Evolutionary conservation across 2,797 vertebrate species (phyloP).

Genomic region (Adelosebastes latens): DNA sequence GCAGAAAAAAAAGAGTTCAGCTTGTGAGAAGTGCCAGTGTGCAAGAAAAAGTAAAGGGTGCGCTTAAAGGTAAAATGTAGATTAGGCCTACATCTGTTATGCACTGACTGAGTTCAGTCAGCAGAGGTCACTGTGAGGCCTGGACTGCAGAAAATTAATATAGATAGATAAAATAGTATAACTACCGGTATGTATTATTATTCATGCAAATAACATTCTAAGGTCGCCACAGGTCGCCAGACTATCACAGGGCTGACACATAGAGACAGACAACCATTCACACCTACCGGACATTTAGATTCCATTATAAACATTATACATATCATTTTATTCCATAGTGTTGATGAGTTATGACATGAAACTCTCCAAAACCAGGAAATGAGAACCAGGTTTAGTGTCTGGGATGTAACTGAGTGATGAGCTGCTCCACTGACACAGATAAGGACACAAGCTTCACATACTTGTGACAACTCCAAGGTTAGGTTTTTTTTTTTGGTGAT

Average conservation of each 20-base stretch:
- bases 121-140: constrained; percentile 40
- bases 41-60: no score
- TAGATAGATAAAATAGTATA: neutral
- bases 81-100: no score
- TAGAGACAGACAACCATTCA: no score
- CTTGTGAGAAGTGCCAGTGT: no score
- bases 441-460: neutral
- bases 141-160: neutral
- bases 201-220: neutral
- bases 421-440: constrained; percentile 14
- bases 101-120: constrained; percentile 21
- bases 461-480: neutral
- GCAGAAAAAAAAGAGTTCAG: no score
- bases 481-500: neutral
- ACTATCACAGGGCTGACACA: no score
- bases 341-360: neutral
- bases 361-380: neutral
- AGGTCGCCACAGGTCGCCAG: no score
- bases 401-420: neutral
- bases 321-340: neutral
- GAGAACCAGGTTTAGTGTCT: neutral
- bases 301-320: neutral
- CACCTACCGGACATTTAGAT: no score
- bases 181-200: neutral
- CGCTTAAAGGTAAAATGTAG: no score